phyloP scores from a whole-genome alignment of 2,113 vertebrate species.

The Arvicanthis niloticus region DNA sequence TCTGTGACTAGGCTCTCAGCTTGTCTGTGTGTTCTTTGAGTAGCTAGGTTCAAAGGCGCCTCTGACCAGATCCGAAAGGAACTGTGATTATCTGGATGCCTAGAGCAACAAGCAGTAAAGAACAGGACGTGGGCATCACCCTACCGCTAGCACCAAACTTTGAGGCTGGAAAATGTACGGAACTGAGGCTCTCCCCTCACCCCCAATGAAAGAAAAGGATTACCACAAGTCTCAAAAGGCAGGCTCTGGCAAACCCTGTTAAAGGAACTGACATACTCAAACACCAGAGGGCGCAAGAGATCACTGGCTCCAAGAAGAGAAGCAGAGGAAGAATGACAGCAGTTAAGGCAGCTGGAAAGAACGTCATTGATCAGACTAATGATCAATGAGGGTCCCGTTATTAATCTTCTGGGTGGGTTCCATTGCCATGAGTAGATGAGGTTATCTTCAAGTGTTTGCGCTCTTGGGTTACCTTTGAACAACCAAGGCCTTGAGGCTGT shows the following conservation, averaged over 20 bases:
- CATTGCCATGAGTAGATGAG: background rate
- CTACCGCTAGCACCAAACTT: no score
- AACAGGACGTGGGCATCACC: no score
- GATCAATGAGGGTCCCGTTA: background rate
- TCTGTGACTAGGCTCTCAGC: background rate
- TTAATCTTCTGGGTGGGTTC: background rate
- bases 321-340: fast-evolving
- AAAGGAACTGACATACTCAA: background rate
- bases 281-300: background rate
- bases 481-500: no score
- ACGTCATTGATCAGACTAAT: background rate
- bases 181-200: background rate
- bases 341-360: background rate
- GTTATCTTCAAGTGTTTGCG: background rate
- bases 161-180: background rate
- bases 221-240: background rate
- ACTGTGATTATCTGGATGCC: no score
- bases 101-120: background rate
- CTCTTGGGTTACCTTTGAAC: background rate
- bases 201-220: background rate
- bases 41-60: background rate
- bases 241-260: background rate
- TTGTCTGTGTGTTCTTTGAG: background rate
- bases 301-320: background rate
- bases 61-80: no score